Percentiles rank a stretch among this genome's conserved stretches.
Evolutionary conservation across 2,888 invertebrate genomes (phyloP).

Genomic region (Drosophila subquinaria): DNA sequence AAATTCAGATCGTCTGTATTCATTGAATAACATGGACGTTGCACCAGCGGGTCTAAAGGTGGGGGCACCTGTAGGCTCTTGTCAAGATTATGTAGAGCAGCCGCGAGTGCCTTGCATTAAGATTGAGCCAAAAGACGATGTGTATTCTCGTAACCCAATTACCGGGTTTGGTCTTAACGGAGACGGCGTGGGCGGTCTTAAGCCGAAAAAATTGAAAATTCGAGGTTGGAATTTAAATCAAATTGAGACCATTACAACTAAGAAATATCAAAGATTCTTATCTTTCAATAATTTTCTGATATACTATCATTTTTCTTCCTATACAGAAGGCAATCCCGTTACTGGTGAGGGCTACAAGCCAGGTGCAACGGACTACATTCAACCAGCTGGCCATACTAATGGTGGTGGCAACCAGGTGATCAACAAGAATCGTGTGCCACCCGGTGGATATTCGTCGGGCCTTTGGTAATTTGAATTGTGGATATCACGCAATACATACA

Average conservation of each 20-base stretch:
- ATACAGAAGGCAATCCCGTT: constrained; percentile 87
- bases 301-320: neutral
- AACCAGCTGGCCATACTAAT: constrained; percentile 81
- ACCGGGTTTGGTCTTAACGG: constrained; percentile 57
- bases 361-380: constrained; percentile 81
- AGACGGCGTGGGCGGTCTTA: constrained; percentile 51
- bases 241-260: neutral
- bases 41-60: neutral
- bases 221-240: constrained; percentile 47
- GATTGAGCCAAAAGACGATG: constrained; percentile 16
- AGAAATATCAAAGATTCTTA: constrained; percentile 64
- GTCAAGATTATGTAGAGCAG: constrained; percentile 28
- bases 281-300: constrained; percentile 2
- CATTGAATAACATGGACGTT: constrained; percentile 46
- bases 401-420: constrained; percentile 85
- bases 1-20: constrained; percentile 56
- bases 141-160: constrained; percentile 56
- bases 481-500: constrained; percentile 28
- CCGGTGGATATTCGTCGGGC: constrained; percentile 86
- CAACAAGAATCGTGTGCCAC: constrained; percentile 86
- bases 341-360: constrained; percentile 87
- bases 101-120: constrained; percentile 37
- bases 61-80: constrained; percentile 26
- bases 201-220: constrained; percentile 40
- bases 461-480: constrained; percentile 83